Evolutionary conservation across 2,113 vertebrate species (phyloP).

Genomic region (Synchiropus splendidus): DNA sequence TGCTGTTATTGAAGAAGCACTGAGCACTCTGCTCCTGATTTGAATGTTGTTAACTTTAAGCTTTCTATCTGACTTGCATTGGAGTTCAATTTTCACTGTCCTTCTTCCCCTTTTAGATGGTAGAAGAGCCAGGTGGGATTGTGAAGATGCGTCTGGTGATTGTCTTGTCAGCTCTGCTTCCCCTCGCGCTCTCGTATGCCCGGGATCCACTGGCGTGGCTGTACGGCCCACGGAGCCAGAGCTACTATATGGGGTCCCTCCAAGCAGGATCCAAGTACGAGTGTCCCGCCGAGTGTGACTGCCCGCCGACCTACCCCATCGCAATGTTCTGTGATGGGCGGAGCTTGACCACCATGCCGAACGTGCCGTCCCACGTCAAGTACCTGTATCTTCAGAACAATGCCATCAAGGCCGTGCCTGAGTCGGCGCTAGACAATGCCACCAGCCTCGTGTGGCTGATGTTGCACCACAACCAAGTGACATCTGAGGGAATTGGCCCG

Average conservation of each 20-base stretch:
- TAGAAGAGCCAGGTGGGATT: conserved; percentile 10
- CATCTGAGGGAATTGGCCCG: conserved; percentile 72
- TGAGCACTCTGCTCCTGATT: too few species aligned
- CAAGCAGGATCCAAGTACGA: conserved; percentile 51
- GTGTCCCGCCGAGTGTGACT: conserved; percentile 87
- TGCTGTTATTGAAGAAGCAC: too few species aligned
- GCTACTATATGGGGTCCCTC: conserved; percentile 30
- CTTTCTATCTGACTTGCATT: too few species aligned
- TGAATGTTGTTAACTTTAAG: too few species aligned
- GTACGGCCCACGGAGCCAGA: conserved; percentile 61
- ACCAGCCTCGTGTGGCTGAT: conserved; percentile 86
- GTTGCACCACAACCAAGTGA: conserved; percentile 83
- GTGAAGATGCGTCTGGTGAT: conserved; percentile 55
- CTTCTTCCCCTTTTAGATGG: conserved; percentile 6
- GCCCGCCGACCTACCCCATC: conserved; percentile 80
- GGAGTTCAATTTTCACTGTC: too few species aligned
- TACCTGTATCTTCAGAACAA: conserved; percentile 95
- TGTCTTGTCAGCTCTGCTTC: conserved; percentile 60
- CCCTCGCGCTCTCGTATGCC: conserved; percentile 60
- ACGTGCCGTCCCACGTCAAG: conserved; percentile 82
- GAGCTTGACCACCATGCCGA: conserved; percentile 77
- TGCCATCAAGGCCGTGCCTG: conserved; percentile 75
- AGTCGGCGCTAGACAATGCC: conserved; percentile 80
- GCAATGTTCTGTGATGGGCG: conserved; percentile 93
- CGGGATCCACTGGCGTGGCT: conserved; percentile 76